Conservation (phyloP, 2,113 vertebrate species). For the Grallaria varia region DNA sequence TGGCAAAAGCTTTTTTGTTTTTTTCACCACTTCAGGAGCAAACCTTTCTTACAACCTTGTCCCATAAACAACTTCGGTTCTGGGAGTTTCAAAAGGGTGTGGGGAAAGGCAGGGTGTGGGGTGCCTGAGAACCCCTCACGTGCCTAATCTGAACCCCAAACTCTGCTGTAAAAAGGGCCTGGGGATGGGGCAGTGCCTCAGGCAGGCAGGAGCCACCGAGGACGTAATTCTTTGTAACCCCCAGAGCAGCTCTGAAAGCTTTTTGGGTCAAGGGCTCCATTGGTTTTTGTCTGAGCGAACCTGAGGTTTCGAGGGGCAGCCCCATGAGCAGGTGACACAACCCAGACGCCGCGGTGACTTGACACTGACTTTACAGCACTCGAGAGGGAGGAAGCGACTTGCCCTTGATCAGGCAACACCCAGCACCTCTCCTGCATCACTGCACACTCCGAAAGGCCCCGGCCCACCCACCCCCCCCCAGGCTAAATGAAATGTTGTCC, state of each 20-base stretch:
- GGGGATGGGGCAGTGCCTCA: not conserved
- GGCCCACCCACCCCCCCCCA: not conserved
- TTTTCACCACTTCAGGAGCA: not conserved
- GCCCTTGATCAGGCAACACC: constrained; percentile 63
- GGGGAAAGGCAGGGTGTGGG: not conserved
- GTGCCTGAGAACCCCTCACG: not conserved
- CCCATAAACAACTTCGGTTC: not conserved
- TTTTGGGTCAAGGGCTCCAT: not conserved
- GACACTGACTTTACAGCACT: constrained; percentile 58
- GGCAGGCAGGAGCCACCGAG: not conserved
- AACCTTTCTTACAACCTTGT: not conserved
- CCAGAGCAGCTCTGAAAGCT: not conserved
- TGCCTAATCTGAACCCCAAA: not conserved
- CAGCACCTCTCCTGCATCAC: constrained; percentile 51
- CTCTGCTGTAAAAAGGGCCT: not conserved
- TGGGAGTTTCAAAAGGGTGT: not conserved
- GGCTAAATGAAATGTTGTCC: constrained; percentile 50
- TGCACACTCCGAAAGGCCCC: not conserved
- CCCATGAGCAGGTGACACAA: constrained; percentile 41
- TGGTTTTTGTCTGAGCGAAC: not conserved
- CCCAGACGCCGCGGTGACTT: constrained; percentile 49
- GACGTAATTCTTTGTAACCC: not conserved
- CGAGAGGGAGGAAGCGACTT: constrained; percentile 42
- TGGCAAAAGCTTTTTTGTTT: not conserved
- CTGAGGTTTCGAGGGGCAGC: not conserved